Percentiles rank a stretch among this genome's conserved stretches.
Conservation (phyloP, 1,140 invertebrate genomes). For the Muscidifurax raptorellus region DNA sequence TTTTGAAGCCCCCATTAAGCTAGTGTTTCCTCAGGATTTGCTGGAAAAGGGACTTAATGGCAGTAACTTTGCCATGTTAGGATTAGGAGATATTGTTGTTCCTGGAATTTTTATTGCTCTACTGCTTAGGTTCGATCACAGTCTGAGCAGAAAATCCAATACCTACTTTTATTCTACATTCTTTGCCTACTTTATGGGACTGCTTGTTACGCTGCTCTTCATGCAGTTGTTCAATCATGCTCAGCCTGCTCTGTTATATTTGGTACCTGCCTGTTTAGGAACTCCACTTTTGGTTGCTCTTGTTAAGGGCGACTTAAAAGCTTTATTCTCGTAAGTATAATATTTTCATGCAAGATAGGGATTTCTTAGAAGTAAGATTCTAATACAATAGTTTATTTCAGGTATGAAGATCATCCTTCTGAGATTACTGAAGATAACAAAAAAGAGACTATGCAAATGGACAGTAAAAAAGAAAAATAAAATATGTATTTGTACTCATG, state of each 20-base stretch:
- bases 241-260: constrained; percentile 97
- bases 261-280: constrained; percentile 96
- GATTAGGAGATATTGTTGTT: constrained; percentile 98
- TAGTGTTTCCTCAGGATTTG: constrained; percentile 99
- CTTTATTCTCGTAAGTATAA: constrained; percentile 90
- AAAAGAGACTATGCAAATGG: constrained; percentile 56
- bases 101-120: constrained; percentile 99
- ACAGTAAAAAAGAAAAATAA: constrained; percentile 73
- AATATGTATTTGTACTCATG: constrained; percentile 15
- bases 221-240: constrained; percentile 99
- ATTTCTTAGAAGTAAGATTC: neutral
- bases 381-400: constrained; percentile 60
- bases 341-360: neutral
- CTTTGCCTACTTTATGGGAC: constrained; percentile 94
- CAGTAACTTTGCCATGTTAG: constrained; percentile 98
- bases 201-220: constrained; percentile 95
- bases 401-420: constrained; percentile 82
- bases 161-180: constrained; percentile 97
- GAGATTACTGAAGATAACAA: constrained; percentile 32
- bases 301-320: constrained; percentile 92
- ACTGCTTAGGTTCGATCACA: constrained; percentile 95
- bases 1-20: constrained; percentile 99
- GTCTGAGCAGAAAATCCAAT: constrained; percentile 89
- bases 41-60: constrained; percentile 93
- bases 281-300: constrained; percentile 91